Evolutionary conservation across 2,113 vertebrate genomes (phyloP).

Genomic region (Sceloporus tristichus): DNA sequence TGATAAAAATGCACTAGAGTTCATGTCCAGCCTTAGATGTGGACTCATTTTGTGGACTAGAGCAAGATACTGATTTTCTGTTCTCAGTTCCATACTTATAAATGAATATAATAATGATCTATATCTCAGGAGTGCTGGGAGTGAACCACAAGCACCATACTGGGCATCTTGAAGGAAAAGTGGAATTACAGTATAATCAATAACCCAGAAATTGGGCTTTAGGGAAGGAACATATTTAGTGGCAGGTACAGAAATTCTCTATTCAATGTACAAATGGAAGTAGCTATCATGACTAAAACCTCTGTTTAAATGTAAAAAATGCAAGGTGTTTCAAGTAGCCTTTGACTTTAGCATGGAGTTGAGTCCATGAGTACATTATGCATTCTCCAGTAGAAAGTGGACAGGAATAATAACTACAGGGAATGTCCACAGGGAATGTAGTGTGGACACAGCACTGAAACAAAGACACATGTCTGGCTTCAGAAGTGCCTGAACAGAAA

Average conservation of each 20-base stretch:
- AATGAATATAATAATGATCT: not conserved
- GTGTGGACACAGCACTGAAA: slow-evolving; percentile 11
- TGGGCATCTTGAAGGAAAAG: not conserved
- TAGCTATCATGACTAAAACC: not conserved
- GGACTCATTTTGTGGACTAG: not conserved
- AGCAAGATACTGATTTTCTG: not conserved
- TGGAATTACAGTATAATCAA: not conserved
- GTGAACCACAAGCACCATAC: not conserved
- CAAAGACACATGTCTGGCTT: slow-evolving; percentile 29
- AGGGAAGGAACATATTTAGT: not conserved
- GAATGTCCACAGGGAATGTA: not conserved
- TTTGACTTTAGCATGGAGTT: slow-evolving; percentile 25
- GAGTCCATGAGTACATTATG: not conserved
- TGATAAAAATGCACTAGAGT: not conserved
- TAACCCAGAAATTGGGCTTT: not conserved
- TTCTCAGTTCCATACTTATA: not conserved
- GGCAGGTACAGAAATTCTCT: not conserved
- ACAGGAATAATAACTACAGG: slow-evolving; percentile 7
- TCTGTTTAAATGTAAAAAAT: slow-evolving; percentile 29
- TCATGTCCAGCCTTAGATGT: not conserved
- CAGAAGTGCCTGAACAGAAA: slow-evolving; percentile 11
- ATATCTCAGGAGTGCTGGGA: not conserved
- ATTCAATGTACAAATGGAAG: not conserved
- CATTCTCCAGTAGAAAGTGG: slow-evolving; percentile 29
- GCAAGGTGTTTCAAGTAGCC: slow-evolving; percentile 41